A percentile compares a stretch with the other conserved stretches of the same genome.
phyloP scores from a whole-genome alignment of 2,113 vertebrate genomes.

The Cinclus mexicanus region DNA sequence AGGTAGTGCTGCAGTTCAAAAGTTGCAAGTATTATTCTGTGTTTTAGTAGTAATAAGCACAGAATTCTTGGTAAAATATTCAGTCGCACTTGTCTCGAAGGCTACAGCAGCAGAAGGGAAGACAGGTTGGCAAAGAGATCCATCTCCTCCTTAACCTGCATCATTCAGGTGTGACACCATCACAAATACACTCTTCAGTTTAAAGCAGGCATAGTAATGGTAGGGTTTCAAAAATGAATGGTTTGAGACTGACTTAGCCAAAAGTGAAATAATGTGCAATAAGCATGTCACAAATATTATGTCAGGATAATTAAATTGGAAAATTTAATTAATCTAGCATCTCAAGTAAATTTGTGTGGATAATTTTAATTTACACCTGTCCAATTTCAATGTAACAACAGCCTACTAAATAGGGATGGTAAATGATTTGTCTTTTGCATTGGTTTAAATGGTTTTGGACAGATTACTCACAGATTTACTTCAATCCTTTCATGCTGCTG shows the following conservation, averaged over 20 bases:
- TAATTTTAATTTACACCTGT: constrained; percentile 1
- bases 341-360: background rate
- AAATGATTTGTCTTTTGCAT: background rate
- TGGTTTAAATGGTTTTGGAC: background rate
- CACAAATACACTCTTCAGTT: background rate
- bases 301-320: background rate
- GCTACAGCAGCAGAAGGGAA: background rate
- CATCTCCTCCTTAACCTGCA: background rate
- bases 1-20: background rate
- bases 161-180: background rate
- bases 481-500: background rate
- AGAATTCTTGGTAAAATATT: background rate
- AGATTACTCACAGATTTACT: background rate
- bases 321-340: constrained; percentile 26
- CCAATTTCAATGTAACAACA: background rate
- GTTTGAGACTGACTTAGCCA: background rate
- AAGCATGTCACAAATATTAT: background rate
- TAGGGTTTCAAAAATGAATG: background rate
- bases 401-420: background rate
- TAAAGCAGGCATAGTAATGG: background rate
- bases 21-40: background rate
- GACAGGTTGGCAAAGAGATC: background rate
- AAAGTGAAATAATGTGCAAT: background rate
- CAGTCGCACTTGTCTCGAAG: background rate
- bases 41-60: background rate